A percentile compares a stretch with the other conserved stretches of the same genome.
Conservation (phyloP, 37 sponge, comb jelly and placozoan species). For the Mnemiopsis leidyi region DNA sequence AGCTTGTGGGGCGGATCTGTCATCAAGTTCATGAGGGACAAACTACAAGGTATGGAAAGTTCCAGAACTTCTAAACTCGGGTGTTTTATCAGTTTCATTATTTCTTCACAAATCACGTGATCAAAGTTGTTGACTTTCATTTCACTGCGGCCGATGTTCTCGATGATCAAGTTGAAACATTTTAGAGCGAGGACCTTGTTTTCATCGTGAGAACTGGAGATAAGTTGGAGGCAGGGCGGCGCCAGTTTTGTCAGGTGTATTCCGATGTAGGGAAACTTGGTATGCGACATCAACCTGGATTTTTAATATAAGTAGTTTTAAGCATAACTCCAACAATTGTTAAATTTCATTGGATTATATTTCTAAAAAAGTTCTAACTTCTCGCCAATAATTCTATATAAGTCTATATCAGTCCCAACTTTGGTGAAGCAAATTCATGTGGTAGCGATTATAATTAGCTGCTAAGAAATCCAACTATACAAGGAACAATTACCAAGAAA, state of each 20-base stretch:
- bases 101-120: constrained; percentile 2
- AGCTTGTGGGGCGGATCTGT: constrained; percentile 26
- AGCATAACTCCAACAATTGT: no score
- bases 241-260: constrained; percentile 21
- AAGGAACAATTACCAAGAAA: no score
- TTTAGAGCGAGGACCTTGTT: constrained; percentile 33
- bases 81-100: background rate
- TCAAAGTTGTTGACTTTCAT: constrained; percentile 29
- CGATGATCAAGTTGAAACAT: constrained; percentile 6
- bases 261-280: constrained; percentile 50
- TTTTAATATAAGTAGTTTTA: no score
- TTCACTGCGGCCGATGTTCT: constrained; percentile 31
- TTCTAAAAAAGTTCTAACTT: no score
- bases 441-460: no score
- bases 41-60: constrained; percentile 26
- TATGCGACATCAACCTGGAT: constrained; percentile 54
- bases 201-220: constrained; percentile 4
- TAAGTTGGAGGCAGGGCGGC: constrained; percentile 63
- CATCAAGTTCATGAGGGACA: constrained; percentile 29
- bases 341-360: no score
- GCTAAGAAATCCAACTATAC: no score
- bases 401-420: no score
- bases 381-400: no score
- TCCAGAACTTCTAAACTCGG: background rate
- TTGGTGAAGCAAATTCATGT: no score